These are phyloP conservation scores for Sturnus vulgaris DNA, from an alignment of 2,113 vertebrate genomes.

Conservation along the genomic window DNA sequence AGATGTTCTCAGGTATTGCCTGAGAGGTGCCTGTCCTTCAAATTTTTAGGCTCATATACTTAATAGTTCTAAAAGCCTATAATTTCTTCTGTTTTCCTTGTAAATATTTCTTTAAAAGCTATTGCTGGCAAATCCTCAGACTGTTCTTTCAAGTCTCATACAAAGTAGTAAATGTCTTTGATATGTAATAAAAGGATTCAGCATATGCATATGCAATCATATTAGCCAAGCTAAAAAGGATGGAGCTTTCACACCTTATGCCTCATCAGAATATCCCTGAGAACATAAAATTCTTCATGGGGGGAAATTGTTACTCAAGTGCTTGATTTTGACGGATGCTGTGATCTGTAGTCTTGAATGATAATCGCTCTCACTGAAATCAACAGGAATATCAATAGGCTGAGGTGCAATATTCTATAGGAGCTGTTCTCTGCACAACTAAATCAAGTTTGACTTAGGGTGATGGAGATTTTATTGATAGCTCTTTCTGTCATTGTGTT, in stretches of 20 bases:
- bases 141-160: neutral
- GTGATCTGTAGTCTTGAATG: neutral
- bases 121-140: neutral
- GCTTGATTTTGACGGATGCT: neutral
- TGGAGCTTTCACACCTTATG: neutral
- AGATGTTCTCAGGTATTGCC: neutral
- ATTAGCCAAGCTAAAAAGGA: neutral
- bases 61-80: neutral
- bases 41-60: neutral
- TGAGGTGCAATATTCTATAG: neutral
- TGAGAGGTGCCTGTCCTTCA: neutral
- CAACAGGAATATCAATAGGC: neutral
- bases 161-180: neutral
- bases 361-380: neutral
- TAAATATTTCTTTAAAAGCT: neutral
- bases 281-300: neutral
- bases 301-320: neutral
- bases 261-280: neutral
- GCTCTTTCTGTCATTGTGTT: neutral
- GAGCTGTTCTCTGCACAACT: neutral
- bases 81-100: neutral
- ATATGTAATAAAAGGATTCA: neutral
- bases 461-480: neutral
- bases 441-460: neutral
- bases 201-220: neutral